Evolutionary conservation across 2,888 invertebrate species (phyloP).

Genomic region (Emmelina monodactyla): DNA sequence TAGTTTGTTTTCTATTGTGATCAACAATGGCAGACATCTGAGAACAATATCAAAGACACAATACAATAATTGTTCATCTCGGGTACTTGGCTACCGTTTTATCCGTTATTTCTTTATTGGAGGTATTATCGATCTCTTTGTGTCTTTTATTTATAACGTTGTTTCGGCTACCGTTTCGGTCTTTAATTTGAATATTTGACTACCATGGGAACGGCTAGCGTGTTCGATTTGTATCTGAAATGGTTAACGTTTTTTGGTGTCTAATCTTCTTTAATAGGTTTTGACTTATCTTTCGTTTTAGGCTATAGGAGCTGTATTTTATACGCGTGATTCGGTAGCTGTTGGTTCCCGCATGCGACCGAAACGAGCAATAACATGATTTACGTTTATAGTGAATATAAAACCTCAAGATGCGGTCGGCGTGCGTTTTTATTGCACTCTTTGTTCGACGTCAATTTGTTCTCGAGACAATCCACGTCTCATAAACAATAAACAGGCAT

Average conservation of each 20-base stretch:
- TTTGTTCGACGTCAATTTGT: neutral
- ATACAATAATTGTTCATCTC: conserved; percentile 46
- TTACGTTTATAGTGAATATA: too few relatives aligned
- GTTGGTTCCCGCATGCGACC: too few relatives aligned
- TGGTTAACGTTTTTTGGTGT: neutral
- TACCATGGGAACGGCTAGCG: conserved; percentile 43
- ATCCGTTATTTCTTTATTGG: conserved; percentile 48
- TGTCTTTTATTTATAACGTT: conserved; percentile 46
- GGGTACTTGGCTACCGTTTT: conserved; percentile 55
- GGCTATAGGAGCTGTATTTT: neutral
- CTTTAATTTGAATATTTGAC: conserved; percentile 43
- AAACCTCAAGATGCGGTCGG: neutral
- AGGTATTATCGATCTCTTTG: conserved; percentile 57
- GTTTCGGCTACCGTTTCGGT: conserved; percentile 36
- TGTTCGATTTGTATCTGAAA: conserved; percentile 11
- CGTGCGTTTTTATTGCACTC: neutral
- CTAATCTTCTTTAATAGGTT: neutral
- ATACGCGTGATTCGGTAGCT: too few relatives aligned
- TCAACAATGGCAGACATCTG: conserved; percentile 32
- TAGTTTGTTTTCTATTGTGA: conserved; percentile 16
- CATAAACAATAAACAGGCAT: too few relatives aligned
- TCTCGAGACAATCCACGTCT: neutral
- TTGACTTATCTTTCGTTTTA: neutral
- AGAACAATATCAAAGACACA: conserved; percentile 37
- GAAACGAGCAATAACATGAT: too few relatives aligned